Percentiles rank a stretch among this genome's conserved stretches.
Evolutionary conservation across 2,113 vertebrate genomes (phyloP).

Genomic region (Mesitornis unicolor): DNA sequence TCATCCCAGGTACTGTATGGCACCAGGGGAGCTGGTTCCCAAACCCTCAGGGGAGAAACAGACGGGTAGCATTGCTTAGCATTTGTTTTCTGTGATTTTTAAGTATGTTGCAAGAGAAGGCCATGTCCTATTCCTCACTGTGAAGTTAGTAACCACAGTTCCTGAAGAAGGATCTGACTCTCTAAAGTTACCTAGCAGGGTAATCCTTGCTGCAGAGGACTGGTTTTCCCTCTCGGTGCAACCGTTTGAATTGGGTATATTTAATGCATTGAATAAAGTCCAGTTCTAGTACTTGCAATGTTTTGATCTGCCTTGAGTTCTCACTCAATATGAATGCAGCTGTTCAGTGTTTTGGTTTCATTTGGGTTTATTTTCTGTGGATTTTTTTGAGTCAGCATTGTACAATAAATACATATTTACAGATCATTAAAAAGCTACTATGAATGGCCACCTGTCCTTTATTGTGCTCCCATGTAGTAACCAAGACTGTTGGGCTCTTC

Average conservation of each 20-base stretch:
- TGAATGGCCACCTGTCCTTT: neutral
- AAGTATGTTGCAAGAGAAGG: neutral
- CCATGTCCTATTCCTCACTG: accelerated
- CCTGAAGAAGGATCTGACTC: neutral
- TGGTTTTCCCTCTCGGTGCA: neutral
- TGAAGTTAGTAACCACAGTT: neutral
- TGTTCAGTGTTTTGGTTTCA: neutral
- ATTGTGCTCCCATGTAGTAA: neutral
- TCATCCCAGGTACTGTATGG: accelerated
- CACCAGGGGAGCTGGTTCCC: accelerated
- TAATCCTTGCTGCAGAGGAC: neutral
- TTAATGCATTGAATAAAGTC: neutral
- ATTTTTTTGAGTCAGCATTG: neutral
- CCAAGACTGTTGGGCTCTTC: neutral
- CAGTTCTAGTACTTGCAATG: neutral
- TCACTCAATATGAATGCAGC: neutral
- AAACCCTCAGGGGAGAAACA: neutral
- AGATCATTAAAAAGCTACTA: neutral
- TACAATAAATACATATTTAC: neutral
- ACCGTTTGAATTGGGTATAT: neutral
- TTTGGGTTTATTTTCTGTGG: accelerated
- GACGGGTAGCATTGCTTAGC: accelerated
- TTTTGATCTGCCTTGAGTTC: neutral
- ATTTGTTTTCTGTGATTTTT: neutral
- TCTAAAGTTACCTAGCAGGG: neutral